Evolutionary conservation across 2,113 vertebrate genomes (phyloP).

Genomic region (Cryptomyrus ogoouensis): DNA sequence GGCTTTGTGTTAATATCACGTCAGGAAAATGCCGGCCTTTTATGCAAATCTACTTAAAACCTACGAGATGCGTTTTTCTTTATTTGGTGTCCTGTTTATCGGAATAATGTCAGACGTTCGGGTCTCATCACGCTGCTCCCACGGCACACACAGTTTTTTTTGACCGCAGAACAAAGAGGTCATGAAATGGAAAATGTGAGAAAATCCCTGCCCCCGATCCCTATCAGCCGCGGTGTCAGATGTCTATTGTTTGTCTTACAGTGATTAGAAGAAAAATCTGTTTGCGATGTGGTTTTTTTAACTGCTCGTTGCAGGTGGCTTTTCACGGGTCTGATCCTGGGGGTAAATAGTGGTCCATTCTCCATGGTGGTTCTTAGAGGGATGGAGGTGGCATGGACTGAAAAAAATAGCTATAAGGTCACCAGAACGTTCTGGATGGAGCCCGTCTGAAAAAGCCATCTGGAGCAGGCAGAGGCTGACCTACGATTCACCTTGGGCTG

Average conservation of each 20-base stretch:
- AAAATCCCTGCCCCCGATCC: not conserved
- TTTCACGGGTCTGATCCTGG: not conserved
- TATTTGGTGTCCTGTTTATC: not conserved
- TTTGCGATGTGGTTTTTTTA: not conserved
- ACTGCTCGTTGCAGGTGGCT: not conserved
- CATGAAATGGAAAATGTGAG: not conserved
- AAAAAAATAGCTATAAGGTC: not conserved
- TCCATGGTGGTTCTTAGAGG: not conserved
- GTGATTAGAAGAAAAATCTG: slow-evolving; percentile 1
- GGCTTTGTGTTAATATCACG: not conserved
- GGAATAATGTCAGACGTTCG: not conserved
- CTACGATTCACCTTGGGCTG: not conserved
- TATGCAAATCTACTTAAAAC: not conserved
- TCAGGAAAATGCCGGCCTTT: not conserved
- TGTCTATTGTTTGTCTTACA: not conserved
- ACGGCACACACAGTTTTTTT: not conserved
- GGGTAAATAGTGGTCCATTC: not conserved
- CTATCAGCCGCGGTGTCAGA: not conserved
- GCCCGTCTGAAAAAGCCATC: not conserved
- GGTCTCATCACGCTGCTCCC: not conserved
- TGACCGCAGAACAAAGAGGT: not conserved
- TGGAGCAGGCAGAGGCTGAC: not conserved
- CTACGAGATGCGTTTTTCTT: not conserved
- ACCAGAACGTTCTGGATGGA: not conserved
- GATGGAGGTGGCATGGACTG: not conserved